Conservation (phyloP, 2,888 invertebrate species). For the Calliopum simillimum region DNA sequence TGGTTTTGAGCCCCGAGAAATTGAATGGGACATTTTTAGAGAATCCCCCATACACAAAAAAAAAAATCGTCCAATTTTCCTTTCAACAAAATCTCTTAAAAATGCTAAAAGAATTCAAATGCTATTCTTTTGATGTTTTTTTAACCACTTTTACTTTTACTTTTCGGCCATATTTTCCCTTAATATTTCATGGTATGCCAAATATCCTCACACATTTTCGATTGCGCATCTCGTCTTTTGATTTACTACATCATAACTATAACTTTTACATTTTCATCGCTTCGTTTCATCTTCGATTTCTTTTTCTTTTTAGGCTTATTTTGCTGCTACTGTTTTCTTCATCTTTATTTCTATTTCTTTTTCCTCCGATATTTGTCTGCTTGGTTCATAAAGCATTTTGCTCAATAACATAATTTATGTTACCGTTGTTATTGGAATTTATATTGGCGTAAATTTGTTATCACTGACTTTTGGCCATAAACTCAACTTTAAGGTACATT, state of each 20-base stretch:
- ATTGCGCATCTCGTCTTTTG: slow-evolving; percentile 3
- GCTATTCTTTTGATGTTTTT: background rate
- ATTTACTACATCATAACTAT: slow-evolving; percentile 29
- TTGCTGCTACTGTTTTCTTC: too few relatives aligned
- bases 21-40: too few relatives aligned
- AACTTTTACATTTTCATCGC: slow-evolving; percentile 21
- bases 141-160: background rate
- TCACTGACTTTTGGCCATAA: slow-evolving; percentile 16
- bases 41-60: too few relatives aligned
- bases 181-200: background rate
- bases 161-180: slow-evolving; percentile 4
- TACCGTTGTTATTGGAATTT: slow-evolving; percentile 26
- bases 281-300: background rate
- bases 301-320: background rate
- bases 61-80: too few relatives aligned
- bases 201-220: background rate
- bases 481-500: background rate
- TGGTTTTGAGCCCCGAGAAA: too few relatives aligned
- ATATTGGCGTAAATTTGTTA: slow-evolving; percentile 18
- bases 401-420: slow-evolving; percentile 31
- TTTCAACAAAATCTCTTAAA: too few relatives aligned
- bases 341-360: background rate
- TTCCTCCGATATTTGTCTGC: background rate
- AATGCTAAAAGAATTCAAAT: too few relatives aligned
- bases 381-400: background rate